Conservation (phyloP, 2,797 vertebrate species). For the Gastrophryne carolinensis region DNA sequence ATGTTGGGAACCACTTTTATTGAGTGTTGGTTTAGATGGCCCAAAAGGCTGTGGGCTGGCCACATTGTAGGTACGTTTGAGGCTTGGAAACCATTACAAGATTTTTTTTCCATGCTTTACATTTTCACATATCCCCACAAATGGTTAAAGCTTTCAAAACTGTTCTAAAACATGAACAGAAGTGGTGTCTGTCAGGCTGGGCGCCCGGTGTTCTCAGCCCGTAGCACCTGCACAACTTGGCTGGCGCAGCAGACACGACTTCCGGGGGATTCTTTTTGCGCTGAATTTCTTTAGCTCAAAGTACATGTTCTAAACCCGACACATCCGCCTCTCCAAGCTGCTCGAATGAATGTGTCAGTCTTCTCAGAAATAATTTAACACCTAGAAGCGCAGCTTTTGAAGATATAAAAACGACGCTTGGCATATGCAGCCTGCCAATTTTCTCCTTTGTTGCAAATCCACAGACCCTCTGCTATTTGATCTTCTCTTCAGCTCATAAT, state of each 20-base stretch:
- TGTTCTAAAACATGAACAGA: not conserved
- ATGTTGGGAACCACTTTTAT: too few relatives aligned
- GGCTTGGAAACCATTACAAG: too few relatives aligned
- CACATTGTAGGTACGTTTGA: too few relatives aligned
- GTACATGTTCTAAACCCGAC: conserved; percentile 20
- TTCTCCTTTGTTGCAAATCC: conserved; percentile 21
- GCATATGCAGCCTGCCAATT: conserved; percentile 32
- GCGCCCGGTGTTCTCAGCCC: not conserved
- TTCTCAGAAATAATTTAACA: conserved; percentile 38
- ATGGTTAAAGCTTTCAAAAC: too few relatives aligned
- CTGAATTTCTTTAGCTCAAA: conserved; percentile 23
- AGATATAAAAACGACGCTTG: conserved; percentile 31
- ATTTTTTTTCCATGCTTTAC: too few relatives aligned
- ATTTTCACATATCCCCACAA: too few relatives aligned
- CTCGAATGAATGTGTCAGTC: conserved; percentile 38
- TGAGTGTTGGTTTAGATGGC: too few relatives aligned
- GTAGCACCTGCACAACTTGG: conserved; percentile 18
- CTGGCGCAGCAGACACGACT: not conserved
- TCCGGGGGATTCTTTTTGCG: conserved; percentile 19
- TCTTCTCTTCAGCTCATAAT: conserved; percentile 30
- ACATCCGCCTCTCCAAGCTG: not conserved
- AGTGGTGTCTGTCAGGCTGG: not conserved
- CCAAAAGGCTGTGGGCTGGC: too few relatives aligned
- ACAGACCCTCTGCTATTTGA: conserved; percentile 32
- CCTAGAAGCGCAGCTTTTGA: conserved; percentile 33